Percentiles rank a stretch among this genome's conserved stretches.
These are phyloP conservation scores for Zootoca vivipara DNA, from an alignment of 2,113 vertebrate genomes.

Conservation along the genomic window DNA sequence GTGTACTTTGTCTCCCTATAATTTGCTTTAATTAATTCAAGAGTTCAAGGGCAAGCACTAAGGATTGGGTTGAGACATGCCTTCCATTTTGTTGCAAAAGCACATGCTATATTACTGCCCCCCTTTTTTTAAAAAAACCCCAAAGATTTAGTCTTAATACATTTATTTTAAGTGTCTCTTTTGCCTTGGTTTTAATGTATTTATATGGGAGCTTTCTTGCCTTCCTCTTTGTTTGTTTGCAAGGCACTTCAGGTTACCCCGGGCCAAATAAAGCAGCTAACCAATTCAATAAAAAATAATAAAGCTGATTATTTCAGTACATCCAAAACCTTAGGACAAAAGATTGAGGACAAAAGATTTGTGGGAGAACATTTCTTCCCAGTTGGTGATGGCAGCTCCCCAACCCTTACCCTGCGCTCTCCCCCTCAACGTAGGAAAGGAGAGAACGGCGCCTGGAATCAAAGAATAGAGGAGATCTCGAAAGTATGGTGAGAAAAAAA, in stretches of 20 bases:
- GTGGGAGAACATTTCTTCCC: background rate
- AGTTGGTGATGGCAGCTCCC: background rate
- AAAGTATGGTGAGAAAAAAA: background rate
- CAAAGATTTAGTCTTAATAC: constrained; percentile 42
- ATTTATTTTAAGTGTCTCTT: constrained; percentile 61
- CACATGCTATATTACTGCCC: constrained; percentile 60
- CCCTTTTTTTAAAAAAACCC: constrained; percentile 49
- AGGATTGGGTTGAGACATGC: constrained; percentile 71
- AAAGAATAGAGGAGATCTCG: background rate
- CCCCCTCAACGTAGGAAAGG: background rate
- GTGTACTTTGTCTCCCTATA: constrained; percentile 75
- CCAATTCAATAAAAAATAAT: no score
- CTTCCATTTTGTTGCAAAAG: constrained; percentile 59
- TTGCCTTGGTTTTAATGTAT: constrained; percentile 41
- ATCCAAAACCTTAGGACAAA: constrained; percentile 56
- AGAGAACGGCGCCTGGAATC: background rate
- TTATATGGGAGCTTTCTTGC: no score
- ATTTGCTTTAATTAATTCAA: constrained; percentile 83
- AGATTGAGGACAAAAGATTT: constrained; percentile 31
- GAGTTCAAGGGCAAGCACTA: constrained; percentile 74
- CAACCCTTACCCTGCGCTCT: background rate
- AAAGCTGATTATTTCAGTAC: background rate
- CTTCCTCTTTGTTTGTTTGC: no score
- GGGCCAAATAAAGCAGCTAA: no score
- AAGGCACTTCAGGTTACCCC: no score